Evolutionary conservation across 2,888 invertebrate genomes (phyloP).

Genomic region (Aelia acuminata): DNA sequence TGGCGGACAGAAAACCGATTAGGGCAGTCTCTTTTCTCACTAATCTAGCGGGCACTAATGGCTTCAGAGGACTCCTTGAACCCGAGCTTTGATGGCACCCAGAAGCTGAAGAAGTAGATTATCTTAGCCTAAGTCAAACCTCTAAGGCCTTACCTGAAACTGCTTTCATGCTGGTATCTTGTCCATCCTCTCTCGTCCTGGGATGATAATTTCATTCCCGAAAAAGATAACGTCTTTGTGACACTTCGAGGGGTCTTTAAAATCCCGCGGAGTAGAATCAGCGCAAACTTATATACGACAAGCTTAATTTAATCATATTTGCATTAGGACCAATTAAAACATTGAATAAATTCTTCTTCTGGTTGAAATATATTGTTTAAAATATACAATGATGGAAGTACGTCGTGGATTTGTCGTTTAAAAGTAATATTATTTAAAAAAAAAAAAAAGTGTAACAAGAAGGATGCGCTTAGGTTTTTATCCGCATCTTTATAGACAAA

Average conservation of each 20-base stretch:
- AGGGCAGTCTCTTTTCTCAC: neutral
- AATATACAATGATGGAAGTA: too few species aligned
- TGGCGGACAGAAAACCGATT: constrained; percentile 14
- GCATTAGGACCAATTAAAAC: too few species aligned
- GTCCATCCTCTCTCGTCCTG: neutral
- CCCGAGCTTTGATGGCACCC: neutral
- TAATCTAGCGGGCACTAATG: neutral
- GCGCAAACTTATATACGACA: neutral
- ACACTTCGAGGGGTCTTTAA: neutral
- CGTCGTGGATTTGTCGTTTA: too few species aligned
- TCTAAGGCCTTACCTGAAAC: neutral
- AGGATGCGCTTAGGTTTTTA: too few species aligned
- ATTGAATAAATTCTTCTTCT: too few species aligned
- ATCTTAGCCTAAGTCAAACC: neutral
- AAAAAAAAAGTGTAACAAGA: too few species aligned
- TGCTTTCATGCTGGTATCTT: neutral
- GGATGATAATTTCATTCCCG: neutral
- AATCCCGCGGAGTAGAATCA: neutral
- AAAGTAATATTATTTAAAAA: too few species aligned
- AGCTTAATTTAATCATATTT: neutral
- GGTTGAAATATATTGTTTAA: too few species aligned
- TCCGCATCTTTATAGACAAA: too few species aligned
- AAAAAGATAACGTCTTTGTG: neutral
- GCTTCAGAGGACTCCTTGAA: neutral
- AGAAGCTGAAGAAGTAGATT: constrained; percentile 13